Percentiles rank a stretch among this genome's conserved stretches.
These are phyloP conservation scores for Drosophila watanabei DNA, from an alignment of 1,140 invertebrate genomes.

Conservation along the genomic window DNA sequence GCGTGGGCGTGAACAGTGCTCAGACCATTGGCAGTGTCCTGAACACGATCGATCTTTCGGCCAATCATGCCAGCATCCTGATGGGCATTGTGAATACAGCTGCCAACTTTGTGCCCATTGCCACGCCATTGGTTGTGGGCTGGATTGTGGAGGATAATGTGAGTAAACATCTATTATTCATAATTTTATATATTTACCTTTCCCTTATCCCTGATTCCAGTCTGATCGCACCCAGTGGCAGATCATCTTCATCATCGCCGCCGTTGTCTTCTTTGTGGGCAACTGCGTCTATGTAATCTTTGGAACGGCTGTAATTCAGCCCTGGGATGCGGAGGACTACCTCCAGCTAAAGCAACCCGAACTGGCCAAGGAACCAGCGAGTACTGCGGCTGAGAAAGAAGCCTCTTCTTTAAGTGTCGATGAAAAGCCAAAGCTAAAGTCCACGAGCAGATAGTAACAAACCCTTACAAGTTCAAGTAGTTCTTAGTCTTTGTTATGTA, in stretches of 20 bases:
- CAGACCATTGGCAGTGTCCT: slow-evolving; percentile 90
- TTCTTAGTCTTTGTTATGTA: slow-evolving; percentile 6
- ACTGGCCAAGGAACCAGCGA: slow-evolving; percentile 11
- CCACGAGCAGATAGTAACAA: slow-evolving; percentile 23
- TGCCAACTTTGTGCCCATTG: slow-evolving; percentile 90
- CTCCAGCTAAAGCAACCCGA: slow-evolving; percentile 86
- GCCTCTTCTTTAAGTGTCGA: neutral
- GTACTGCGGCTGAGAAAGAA: neutral
- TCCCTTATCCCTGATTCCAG: slow-evolving; percentile 87
- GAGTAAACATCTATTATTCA: neutral
- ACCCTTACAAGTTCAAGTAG: neutral
- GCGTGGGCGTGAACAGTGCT: slow-evolving; percentile 92
- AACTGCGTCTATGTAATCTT: slow-evolving; percentile 63
- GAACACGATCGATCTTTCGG: slow-evolving; percentile 91
- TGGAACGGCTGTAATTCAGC: slow-evolving; percentile 94
- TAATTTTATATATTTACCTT: neutral
- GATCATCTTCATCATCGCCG: slow-evolving; percentile 70
- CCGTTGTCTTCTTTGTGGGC: slow-evolving; percentile 68
- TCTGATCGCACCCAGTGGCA: slow-evolving; percentile 93
- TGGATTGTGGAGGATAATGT: slow-evolving; percentile 89
- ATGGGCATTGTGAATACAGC: slow-evolving; percentile 90
- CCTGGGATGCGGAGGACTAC: slow-evolving; percentile 92
- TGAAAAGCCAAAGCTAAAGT: slow-evolving; percentile 8
- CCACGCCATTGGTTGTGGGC: slow-evolving; percentile 89
- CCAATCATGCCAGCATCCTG: slow-evolving; percentile 91